Evolutionary conservation across 2,797 vertebrate species (phyloP).

Genomic region (Takifugu ocellatus): DNA sequence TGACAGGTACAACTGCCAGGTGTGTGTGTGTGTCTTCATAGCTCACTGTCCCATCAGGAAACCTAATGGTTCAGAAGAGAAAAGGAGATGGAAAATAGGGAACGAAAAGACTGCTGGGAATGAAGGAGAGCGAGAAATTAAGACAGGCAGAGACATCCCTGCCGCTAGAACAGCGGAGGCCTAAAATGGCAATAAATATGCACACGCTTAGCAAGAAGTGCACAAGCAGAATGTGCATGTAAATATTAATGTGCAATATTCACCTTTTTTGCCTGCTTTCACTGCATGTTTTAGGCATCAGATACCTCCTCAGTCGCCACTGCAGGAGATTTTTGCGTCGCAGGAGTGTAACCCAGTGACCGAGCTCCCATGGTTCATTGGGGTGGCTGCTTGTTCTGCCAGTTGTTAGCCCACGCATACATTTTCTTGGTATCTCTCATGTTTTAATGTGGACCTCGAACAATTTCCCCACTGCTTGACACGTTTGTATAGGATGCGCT

Average conservation of each 20-base stretch:
- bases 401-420: not conserved
- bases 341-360: not conserved
- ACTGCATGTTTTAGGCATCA: conserved; percentile 2
- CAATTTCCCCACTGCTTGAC: too few relatives aligned
- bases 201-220: conserved; percentile 14
- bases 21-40: conserved; percentile 11
- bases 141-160: conserved; percentile 25
- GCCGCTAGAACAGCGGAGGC: conserved; percentile 25
- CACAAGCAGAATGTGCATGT: conserved; percentile 10
- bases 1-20: conserved; percentile 34
- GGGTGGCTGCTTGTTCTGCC: too few relatives aligned
- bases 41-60: conserved; percentile 53
- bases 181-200: conserved; percentile 40
- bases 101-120: conserved; percentile 21
- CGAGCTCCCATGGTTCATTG: too few relatives aligned
- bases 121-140: conserved; percentile 24
- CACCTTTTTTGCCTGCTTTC: not conserved
- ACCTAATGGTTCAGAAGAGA: conserved; percentile 63
- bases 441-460: too few relatives aligned
- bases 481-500: too few relatives aligned
- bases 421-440: too few relatives aligned
- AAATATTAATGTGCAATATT: conserved; percentile 1
- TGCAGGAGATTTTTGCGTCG: conserved; percentile 5
- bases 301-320: not conserved
- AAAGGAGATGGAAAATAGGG: conserved; percentile 18